phyloP scores from a whole-genome alignment of 64 coral and sea anemone species.

The Montipora capricornis region DNA sequence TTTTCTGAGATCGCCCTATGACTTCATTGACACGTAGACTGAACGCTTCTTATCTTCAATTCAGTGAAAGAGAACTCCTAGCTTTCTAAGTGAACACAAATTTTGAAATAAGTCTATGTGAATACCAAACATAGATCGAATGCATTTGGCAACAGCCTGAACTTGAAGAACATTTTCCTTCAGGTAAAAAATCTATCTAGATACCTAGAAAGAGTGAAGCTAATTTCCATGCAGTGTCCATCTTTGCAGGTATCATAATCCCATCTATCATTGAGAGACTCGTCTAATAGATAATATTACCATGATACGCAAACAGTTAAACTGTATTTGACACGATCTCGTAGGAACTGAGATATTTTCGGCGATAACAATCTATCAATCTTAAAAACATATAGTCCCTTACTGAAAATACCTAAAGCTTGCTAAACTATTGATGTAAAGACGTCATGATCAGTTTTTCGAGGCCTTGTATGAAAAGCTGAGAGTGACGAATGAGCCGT shows the following conservation, averaged over 20 bases:
- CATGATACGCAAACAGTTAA: constrained; percentile 11
- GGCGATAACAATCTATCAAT: background rate
- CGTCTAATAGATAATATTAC: background rate
- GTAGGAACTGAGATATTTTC: background rate
- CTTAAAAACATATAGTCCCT: no score
- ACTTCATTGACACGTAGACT: no score
- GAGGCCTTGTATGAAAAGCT: no score
- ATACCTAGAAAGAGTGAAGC: background rate
- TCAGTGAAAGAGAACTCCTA: background rate
- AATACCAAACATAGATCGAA: background rate
- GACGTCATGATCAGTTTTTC: background rate
- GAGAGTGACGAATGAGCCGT: background rate
- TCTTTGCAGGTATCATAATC: background rate
- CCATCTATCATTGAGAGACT: background rate
- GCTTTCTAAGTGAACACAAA: background rate
- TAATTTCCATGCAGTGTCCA: no score
- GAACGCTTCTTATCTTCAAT: no score
- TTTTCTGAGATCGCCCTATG: background rate
- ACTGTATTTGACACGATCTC: background rate
- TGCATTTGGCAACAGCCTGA: background rate
- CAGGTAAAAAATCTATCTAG: background rate
- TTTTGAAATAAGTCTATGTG: background rate
- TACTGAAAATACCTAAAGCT: no score
- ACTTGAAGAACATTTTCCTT: background rate
- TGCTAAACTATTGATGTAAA: background rate